These are phyloP conservation scores for Eurystomus gularis DNA, from an alignment of 2,113 vertebrate genomes.

Conservation along the genomic window DNA sequence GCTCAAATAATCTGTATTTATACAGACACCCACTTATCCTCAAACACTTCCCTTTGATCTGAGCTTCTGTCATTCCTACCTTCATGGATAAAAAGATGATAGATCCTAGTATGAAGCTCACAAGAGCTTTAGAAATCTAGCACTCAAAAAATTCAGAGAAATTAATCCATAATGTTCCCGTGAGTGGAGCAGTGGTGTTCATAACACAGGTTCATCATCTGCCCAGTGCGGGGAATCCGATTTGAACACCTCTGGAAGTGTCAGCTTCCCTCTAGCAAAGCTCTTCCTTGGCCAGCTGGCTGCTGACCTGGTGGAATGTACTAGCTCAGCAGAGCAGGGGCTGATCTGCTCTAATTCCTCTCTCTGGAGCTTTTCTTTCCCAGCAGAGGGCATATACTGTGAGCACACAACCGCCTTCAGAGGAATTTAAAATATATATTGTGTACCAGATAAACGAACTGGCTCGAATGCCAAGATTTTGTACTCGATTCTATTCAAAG, in stretches of 20 bases:
- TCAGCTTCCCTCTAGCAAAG: not conserved
- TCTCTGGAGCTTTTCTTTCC: conserved; percentile 35
- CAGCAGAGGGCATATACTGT: conserved; percentile 44
- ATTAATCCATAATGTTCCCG: not conserved
- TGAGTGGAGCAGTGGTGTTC: not conserved
- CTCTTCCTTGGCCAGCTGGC: not conserved
- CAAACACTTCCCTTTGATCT: conserved; percentile 35
- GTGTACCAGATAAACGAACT: conserved; percentile 21
- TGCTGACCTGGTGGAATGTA: conserved; percentile 20
- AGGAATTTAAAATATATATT: conserved; percentile 25
- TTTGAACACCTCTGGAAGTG: conserved; percentile 1
- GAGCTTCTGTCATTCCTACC: conserved; percentile 4
- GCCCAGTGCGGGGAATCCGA: not conserved
- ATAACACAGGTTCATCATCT: rapidly evolving
- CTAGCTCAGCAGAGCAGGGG: conserved; percentile 8
- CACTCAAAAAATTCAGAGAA: not conserved
- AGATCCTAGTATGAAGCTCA: not conserved
- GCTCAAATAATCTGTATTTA: not conserved
- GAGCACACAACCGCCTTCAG: conserved; percentile 2
- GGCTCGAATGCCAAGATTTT: not conserved
- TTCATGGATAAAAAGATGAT: not conserved
- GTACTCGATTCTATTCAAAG: not conserved
- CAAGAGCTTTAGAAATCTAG: not conserved
- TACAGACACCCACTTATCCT: not conserved
- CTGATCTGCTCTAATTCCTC: conserved; percentile 41